Percentiles rank a stretch among this genome's conserved stretches.
phyloP scores from a whole-genome alignment of 2,113 vertebrate species.

The Crotalus tigris region DNA sequence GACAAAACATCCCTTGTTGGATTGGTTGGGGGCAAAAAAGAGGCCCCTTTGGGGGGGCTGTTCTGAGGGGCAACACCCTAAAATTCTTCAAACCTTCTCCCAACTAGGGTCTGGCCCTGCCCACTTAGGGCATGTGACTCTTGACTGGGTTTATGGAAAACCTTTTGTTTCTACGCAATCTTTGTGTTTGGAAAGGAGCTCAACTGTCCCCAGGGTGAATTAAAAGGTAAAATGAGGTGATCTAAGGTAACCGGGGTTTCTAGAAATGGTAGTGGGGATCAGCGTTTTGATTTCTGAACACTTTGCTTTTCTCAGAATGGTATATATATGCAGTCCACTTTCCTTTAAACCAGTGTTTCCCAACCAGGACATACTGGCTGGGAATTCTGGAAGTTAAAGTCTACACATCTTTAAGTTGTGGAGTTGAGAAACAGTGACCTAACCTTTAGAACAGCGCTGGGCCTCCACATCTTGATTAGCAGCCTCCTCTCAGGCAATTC shows the following conservation, averaged over 20 bases:
- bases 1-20: background rate
- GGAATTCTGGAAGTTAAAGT: background rate
- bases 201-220: background rate
- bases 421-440: background rate
- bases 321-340: background rate
- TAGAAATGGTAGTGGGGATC: background rate
- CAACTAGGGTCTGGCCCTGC: background rate
- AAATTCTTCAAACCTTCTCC: background rate
- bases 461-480: background rate
- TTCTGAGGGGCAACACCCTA: background rate
- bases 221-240: background rate
- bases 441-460: background rate
- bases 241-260: background rate
- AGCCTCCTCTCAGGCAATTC: background rate
- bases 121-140: background rate
- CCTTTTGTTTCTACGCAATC: background rate
- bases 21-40: background rate
- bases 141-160: background rate
- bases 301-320: background rate
- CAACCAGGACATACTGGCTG: background rate
- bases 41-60: background rate
- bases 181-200: background rate
- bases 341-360: background rate
- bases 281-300: background rate
- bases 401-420: background rate